phyloP scores from a whole-genome alignment of 2,888 invertebrate genomes.

The Scelioninae gen. 2 region DNA sequence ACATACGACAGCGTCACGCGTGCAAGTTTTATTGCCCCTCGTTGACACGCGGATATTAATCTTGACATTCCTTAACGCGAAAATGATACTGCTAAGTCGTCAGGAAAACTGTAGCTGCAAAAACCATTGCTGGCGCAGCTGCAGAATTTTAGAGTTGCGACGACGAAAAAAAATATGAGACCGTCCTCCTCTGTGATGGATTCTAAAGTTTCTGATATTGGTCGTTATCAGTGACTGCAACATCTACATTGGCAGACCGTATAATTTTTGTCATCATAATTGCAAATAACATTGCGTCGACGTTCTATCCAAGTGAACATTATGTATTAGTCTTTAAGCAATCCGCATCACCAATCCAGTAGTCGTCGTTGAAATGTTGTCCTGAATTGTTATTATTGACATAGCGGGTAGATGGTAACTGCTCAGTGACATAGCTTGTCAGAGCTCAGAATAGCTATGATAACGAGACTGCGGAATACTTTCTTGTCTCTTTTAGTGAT shows the following conservation, averaged over 20 bases:
- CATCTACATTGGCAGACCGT: slow-evolving; percentile 21
- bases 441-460: not conserved
- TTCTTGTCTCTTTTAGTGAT: slow-evolving; percentile 22
- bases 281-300: not conserved
- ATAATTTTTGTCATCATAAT: slow-evolving; percentile 8
- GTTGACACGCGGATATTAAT: slow-evolving; percentile 48
- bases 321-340: slow-evolving; percentile 13
- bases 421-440: not conserved
- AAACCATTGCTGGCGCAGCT: not conserved
- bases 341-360: slow-evolving; percentile 7
- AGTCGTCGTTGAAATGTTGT: slow-evolving; percentile 1
- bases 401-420: not conserved
- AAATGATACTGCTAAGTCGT: slow-evolving; percentile 42
- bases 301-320: slow-evolving; percentile 6
- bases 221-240: slow-evolving; percentile 7
- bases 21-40: slow-evolving; percentile 41
- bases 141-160: slow-evolving; percentile 1
- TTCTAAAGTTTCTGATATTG: not conserved
- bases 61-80: slow-evolving; percentile 35
- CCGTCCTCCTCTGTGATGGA: slow-evolving; percentile 9
- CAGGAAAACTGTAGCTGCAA: slow-evolving; percentile 3
- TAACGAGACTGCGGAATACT: slow-evolving; percentile 7
- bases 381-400: slow-evolving; percentile 12
- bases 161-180: not conserved
- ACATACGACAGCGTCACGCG: slow-evolving; percentile 28